A percentile compares a stretch with the other conserved stretches of the same genome.
phyloP scores from a whole-genome alignment of 2,888 invertebrate species.

The Stomorhina lunata region DNA sequence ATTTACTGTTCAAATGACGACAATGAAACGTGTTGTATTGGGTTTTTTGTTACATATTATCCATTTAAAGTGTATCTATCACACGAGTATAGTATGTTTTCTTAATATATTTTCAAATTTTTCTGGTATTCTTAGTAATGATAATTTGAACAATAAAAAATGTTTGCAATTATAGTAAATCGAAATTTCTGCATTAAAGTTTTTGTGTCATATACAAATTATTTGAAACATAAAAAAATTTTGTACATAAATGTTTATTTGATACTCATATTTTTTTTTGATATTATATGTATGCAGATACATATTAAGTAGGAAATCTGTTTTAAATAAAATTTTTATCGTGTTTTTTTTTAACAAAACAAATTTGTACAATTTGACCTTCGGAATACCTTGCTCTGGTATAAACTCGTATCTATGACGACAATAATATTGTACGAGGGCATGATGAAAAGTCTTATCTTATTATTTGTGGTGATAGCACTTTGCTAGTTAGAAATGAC shows the following conservation, averaged over 20 bases:
- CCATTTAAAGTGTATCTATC: constrained; percentile 1
- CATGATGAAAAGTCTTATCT: neutral
- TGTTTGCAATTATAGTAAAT: too few relatives aligned
- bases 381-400: neutral
- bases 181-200: too few relatives aligned
- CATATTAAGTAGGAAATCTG: neutral
- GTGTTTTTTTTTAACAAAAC: neutral
- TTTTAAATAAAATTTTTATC: neutral
- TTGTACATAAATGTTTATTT: too few relatives aligned
- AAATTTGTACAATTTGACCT: constrained; percentile 10
- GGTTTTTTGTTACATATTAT: constrained; percentile 34
- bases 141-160: too few relatives aligned
- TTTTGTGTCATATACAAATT: too few relatives aligned
- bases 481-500: too few relatives aligned
- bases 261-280: too few relatives aligned
- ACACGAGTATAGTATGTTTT: constrained; percentile 14
- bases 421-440: neutral
- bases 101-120: neutral
- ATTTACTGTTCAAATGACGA: constrained; percentile 39
- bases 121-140: too few relatives aligned
- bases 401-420: neutral
- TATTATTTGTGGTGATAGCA: too few relatives aligned
- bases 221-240: too few relatives aligned
- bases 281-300: neutral
- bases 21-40: constrained; percentile 49